Evolutionary conservation across 2,888 invertebrate genomes (phyloP).

Genomic region (Druceiella hillmani): DNA sequence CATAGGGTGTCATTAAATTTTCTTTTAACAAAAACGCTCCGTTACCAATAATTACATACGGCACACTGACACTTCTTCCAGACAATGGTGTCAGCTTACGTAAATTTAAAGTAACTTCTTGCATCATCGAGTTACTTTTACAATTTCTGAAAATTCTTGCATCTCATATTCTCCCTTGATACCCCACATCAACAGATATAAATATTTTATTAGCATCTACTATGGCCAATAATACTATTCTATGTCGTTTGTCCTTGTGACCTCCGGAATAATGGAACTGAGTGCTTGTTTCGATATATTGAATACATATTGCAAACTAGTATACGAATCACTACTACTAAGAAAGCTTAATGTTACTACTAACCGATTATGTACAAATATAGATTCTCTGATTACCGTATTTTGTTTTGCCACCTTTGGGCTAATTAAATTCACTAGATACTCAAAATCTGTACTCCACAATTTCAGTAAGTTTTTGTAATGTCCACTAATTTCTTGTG

Average conservation of each 20-base stretch:
- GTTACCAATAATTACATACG: constrained; percentile 9
- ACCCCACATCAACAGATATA: too few species aligned
- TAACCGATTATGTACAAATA: constrained; percentile 11
- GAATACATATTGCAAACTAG: constrained; percentile 12
- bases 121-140: too few species aligned
- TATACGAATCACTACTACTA: constrained; percentile 14
- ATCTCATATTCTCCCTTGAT: too few species aligned
- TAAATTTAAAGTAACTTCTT: too few species aligned
- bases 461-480: constrained; percentile 12
- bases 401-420: constrained; percentile 10
- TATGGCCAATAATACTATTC: too few species aligned
- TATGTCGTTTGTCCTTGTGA: constrained; percentile 1
- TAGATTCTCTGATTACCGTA: constrained; percentile 12
- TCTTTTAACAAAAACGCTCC: constrained; percentile 10
- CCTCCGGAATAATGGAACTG: constrained; percentile 11
- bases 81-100: too few species aligned
- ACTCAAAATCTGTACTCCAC: constrained; percentile 13
- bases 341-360: too few species aligned
- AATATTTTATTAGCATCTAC: too few species aligned
- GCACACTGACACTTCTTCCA: constrained; percentile 10
- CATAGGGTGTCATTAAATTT: constrained; percentile 9
- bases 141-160: too few species aligned
- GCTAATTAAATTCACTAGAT: constrained; percentile 9
- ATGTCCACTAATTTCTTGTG: constrained; percentile 13
- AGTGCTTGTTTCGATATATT: constrained; percentile 12